Evolutionary conservation across 2,888 invertebrate genomes (phyloP), one percentile per base, ranked within the genome.

Genomic region (Elysia crispata): DNA sequence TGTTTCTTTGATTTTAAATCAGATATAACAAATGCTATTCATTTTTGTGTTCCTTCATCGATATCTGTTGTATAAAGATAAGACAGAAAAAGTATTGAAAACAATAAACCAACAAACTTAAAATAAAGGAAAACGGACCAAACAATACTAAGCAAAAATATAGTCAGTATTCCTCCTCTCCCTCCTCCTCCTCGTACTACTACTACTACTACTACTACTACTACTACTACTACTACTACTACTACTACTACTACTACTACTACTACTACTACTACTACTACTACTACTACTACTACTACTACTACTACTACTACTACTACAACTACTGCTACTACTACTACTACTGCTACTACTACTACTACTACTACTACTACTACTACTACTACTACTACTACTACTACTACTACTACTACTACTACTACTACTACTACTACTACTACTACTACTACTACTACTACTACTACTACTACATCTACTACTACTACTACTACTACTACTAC

Each of bases 381-480:
- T 41, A 11, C 41, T 41, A 11, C 41, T 41, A 6, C 3, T 41
- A 41, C 41, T 11, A 41, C 41, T 11, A 41, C 41, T 11, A 41
- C 41, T 11, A 73, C 13, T 25, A 49, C 28, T 28, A 72, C 28
- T 28, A 54, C 49, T 50, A 49, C 69, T 69, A 33, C 69, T 69
- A 69, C 69, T 69, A 69, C 69, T 69, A 69, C 69, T 69, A 69
- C 69, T 69, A 69, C 69, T 69, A 69, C 33, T 69, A 69, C 69
- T 31, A 30, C 69, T 69, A 69, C 69, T 69, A 69, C 69, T 69
- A 69, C 69, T 69, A 69, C 69, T 69, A 31, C 69, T 69, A 33
- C 69, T 69, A 69, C 69, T 69, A 69, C 69, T 69, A 69, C 69
- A 31, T 31, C 33, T 33, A 69, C 69, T 33, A 69, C 69, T 33